Base-by-base conservation (phyloP, 1,140 invertebrate species). In the Oryctes rhinoceros region DNA sequence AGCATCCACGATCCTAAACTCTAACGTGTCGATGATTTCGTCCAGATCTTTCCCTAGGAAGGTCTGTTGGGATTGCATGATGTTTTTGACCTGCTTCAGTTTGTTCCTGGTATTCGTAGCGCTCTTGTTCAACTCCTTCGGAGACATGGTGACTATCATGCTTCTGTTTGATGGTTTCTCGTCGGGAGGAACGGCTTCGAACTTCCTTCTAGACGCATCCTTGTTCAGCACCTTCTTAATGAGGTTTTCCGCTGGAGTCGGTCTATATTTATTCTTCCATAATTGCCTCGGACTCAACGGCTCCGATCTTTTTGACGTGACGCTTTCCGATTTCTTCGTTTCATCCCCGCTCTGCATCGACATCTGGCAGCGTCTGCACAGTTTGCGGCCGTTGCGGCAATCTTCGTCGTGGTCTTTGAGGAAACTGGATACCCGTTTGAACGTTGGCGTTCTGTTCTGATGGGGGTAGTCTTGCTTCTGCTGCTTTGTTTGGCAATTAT, bases 1-100 rank as follows among this genome's bases (percentile, higher is more conserved):
- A 10, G 85, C 80, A 35, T 86, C 84, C 5, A 86, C 81, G 81
- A 86, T 86, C 80, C 84, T 85, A 15, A 81, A 76, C 78, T 86
- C 85, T 13, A 86, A 84, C 0, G 84, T 82, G n/a, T 84, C 82
- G 20, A 86, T 84, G 3, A 84, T 82, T 62, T 85, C 84, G 11
- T 79, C 48, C 9, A 78, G 13, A 30, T 78, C 24, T 48, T 59
- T 15, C 9, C 44, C 44, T 7, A 78, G 48, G 15, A 49, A 30
- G 3, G 37, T 59, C 20, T 78, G 53, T 3, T 76, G 35, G 9
- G 11, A 13, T 15, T 78, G 20, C 20, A 59, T 48, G 13, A 78
- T 49, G 2, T 49, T 30, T 59, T 30, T 53, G 15, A 78, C 76
- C 24, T 48, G 47, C 11, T 67, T 24, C 0, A 79, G 35, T 18